Evolutionary conservation across 2,797 vertebrate species (phyloP).

Genomic region (Helicolenus hilgendorfi): DNA sequence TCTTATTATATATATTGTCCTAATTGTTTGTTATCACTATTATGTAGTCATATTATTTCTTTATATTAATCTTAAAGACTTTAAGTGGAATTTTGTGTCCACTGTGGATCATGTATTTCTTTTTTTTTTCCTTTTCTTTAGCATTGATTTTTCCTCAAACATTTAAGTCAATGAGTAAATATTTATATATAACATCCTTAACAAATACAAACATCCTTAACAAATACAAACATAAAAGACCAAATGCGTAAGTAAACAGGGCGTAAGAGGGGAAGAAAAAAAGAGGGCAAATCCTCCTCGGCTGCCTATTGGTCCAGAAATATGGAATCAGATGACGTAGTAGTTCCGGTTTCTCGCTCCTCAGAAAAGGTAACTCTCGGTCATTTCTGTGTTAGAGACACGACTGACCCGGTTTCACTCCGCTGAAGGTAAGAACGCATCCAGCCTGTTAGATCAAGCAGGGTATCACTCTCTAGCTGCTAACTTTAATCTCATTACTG

Average conservation of each 20-base stretch:
- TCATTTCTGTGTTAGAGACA: slow-evolving; percentile 68
- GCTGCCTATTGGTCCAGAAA: slow-evolving; percentile 86
- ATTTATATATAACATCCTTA: too few species aligned
- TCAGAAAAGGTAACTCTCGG: slow-evolving; percentile 90
- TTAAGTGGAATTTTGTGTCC: too few species aligned
- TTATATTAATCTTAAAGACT: too few species aligned
- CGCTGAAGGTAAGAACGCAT: slow-evolving; percentile 73
- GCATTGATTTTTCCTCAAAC: too few species aligned
- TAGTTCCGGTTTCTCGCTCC: slow-evolving; percentile 79
- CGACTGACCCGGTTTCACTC: not conserved
- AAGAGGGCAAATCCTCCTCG: not conserved
- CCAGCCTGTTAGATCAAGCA: slow-evolving; percentile 24
- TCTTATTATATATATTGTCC: too few species aligned
- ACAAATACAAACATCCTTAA: too few species aligned
- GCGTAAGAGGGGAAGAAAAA: not conserved
- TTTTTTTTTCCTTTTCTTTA: too few species aligned
- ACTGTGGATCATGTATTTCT: too few species aligned
- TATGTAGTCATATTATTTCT: too few species aligned
- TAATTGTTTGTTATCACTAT: too few species aligned
- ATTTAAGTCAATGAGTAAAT: too few species aligned
- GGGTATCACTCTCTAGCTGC: slow-evolving; percentile 40
- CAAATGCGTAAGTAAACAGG: not conserved
- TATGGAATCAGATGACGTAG: slow-evolving; percentile 92
- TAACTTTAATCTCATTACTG: slow-evolving; percentile 26
- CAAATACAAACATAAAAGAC: not conserved